Evolutionary conservation across 2,113 vertebrate genomes (phyloP).

Genomic region (Leiothrix lutea): DNA sequence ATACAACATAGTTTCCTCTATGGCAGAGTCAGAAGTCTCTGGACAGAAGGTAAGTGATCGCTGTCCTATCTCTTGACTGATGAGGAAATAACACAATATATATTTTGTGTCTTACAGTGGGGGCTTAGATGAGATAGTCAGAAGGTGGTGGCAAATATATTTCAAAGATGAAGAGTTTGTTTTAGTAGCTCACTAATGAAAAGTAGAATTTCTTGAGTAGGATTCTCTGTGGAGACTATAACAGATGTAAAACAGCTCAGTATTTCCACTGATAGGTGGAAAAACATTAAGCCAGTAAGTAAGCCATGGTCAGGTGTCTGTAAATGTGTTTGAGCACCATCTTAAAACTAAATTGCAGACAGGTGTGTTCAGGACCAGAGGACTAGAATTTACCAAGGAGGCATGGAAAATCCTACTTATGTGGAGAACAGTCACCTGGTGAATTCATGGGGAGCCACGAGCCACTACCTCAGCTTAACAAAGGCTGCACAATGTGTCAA

Average conservation of each 20-base stretch:
- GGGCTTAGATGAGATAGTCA: neutral
- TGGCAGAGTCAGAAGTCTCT: neutral
- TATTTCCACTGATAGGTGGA: neutral
- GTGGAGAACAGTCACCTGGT: neutral
- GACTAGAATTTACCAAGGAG: neutral
- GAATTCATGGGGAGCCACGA: neutral
- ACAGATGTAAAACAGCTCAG: neutral
- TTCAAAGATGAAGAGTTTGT: neutral
- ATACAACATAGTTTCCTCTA: neutral
- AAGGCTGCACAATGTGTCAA: neutral
- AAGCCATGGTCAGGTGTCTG: neutral
- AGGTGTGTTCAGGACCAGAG: neutral
- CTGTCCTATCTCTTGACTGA: neutral
- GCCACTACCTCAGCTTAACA: neutral
- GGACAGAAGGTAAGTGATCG: neutral
- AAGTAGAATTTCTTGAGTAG: neutral
- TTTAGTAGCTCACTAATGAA: neutral
- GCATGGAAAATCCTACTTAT: neutral
- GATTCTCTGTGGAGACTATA: neutral
- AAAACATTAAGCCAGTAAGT: neutral
- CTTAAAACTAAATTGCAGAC: neutral
- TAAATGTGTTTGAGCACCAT: neutral
- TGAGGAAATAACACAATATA: neutral
- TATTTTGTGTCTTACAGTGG: neutral
- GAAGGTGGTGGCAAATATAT: neutral